A percentile compares a stretch with the other conserved stretches of the same genome.
These are phyloP conservation scores for Pollenia amentaria DNA, from an alignment of 2,888 invertebrate genomes.

Conservation along the genomic window DNA sequence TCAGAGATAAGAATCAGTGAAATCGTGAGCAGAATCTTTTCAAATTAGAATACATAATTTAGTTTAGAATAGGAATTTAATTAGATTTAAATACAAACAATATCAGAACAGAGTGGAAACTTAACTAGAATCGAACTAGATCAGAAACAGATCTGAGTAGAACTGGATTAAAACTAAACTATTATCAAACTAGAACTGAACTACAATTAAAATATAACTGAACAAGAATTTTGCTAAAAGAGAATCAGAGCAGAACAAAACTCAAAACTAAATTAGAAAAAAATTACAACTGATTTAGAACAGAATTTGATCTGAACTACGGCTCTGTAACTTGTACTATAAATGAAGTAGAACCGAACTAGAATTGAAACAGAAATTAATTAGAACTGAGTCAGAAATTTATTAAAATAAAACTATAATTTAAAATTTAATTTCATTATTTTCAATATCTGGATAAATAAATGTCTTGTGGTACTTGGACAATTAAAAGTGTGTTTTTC, in stretches of 20 bases:
- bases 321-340: neutral
- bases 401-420: neutral
- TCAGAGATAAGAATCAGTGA: neutral
- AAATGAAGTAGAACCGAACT: neutral
- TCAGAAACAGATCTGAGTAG: neutral
- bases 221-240: neutral
- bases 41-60: too few relatives aligned
- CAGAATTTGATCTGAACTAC: neutral
- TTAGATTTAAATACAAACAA: neutral
- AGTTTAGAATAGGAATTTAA: too few relatives aligned
- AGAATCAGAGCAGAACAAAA: neutral
- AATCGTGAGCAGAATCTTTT: neutral
- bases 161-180: neutral
- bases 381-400: neutral
- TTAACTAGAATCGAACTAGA: neutral
- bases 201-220: neutral
- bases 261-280: neutral
- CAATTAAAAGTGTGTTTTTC: slow-evolving; percentile 13
- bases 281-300: neutral
- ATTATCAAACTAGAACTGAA: slow-evolving; percentile 7
- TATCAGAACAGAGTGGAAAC: neutral
- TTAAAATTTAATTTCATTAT: neutral
- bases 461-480: slow-evolving; percentile 5
- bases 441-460: neutral
- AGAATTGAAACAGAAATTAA: neutral